A percentile compares a stretch with the other conserved stretches of the same genome.
Conservation (phyloP, 2,888 invertebrate species). For the Pardosa pseudoannulata region DNA sequence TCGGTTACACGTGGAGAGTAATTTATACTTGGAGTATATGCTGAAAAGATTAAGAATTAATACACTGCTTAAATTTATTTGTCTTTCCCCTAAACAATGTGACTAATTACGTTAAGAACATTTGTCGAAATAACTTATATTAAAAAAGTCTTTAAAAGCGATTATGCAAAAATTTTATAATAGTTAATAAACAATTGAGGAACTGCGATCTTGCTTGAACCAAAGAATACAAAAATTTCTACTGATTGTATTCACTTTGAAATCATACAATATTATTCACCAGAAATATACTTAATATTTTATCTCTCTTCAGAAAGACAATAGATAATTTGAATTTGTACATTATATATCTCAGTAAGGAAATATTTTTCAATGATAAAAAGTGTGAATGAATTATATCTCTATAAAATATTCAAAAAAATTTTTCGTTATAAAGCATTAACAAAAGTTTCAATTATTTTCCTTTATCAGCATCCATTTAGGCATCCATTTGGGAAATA, state of each 20-base stretch:
- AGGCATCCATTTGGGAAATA: too few relatives aligned
- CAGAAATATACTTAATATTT: too few relatives aligned
- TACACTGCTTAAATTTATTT: neutral
- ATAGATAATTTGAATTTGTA: too few relatives aligned
- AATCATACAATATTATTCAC: neutral
- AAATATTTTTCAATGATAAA: too few relatives aligned
- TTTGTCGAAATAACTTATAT: neutral
- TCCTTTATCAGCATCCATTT: too few relatives aligned
- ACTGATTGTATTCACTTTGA: too few relatives aligned
- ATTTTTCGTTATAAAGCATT: too few relatives aligned
- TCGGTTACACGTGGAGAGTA: neutral
- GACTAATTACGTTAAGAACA: neutral
- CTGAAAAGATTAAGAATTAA: neutral
- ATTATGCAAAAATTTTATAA: neutral
- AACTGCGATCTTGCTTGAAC: neutral
- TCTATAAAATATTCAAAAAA: too few relatives aligned
- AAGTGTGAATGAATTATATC: too few relatives aligned
- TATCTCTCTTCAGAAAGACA: too few relatives aligned
- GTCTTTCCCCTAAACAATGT: slow-evolving; percentile 1
- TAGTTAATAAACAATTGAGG: neutral
- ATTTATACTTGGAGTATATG: neutral
- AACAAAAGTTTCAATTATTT: too few relatives aligned
- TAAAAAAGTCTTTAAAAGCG: neutral
- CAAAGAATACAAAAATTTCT: neutral
- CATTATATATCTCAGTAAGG: too few relatives aligned